Evolutionary conservation across 2,797 vertebrate genomes (phyloP), one percentile per base, ranked within the genome.

Genomic region (Rhinichthys osculus): DNA sequence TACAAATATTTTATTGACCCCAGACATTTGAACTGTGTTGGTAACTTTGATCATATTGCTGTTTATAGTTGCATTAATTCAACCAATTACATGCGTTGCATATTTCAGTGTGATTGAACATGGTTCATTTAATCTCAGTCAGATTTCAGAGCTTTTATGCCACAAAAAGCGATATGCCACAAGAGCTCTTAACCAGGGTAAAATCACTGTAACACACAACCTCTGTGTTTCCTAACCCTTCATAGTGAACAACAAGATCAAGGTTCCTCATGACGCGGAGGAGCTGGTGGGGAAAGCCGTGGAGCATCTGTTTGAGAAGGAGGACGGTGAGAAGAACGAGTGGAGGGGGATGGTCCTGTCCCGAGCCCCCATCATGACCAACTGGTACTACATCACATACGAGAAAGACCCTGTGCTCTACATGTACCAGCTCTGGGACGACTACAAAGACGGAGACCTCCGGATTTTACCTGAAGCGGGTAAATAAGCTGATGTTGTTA

Each of bases 321-420:
- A 96, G 89, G 95, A 95, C 0, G 96, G 96, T 0, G 95, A 96
- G 85, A 96, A 96, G 89, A 96, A 96, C 5, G 96, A 96, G 89
- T 96, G 96, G 96, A 91, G 96, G 76, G 96, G 96, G 72, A 96
- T 96, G 96, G 96, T 96, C 85, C 93, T 96, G n/a, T 96, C 96
- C 69, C 92, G 95, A 10, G 96, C 96, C n/a, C 96, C 96, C 87
- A 93, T 96, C 89, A 96, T 96, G 96, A 96, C 95, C 89, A 95
- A 96, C 92, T 96, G 96, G 96, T 96, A 96, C 90, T 96, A 96
- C 92, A 96, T 96, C 92, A 96, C 96, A 82, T 96, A 96, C 1
- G 96, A 96, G 93, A 96, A 96, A 89, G 96, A 96, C 92, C 96
- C 96, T 0, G 96, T 96, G 81, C 94, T 96, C 81, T 96, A 96